Conservation (phyloP, 2,888 invertebrate genomes). For the Amphipoea lucens region DNA sequence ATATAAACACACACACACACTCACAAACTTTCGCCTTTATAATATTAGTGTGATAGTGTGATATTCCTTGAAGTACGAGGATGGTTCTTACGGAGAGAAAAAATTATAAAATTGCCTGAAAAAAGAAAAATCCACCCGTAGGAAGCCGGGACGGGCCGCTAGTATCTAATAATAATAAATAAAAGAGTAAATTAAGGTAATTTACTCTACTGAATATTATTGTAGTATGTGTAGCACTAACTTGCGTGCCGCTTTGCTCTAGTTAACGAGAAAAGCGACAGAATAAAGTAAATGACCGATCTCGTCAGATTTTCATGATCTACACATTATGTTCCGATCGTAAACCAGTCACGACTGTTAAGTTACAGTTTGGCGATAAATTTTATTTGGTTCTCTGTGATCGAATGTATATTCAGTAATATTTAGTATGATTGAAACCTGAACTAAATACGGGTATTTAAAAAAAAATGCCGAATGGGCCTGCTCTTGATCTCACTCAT, state of each 20-base stretch:
- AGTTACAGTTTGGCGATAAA: not conserved
- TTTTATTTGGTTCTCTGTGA: conserved; percentile 13
- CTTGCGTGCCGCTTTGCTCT: not conserved
- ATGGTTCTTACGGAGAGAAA: too few species aligned
- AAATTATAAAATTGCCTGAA: too few species aligned
- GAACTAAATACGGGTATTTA: not conserved
- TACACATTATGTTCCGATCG: conserved; percentile 27
- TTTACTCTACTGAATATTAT: not conserved
- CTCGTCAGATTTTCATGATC: conserved; percentile 40
- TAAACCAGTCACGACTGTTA: conserved; percentile 25
- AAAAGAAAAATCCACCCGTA: too few species aligned
- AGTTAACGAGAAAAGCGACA: not conserved
- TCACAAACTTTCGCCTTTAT: too few species aligned
- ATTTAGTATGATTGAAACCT: not conserved
- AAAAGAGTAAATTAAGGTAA: not conserved
- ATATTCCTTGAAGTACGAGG: too few species aligned
- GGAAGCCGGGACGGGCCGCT: too few species aligned
- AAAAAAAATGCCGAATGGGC: not conserved
- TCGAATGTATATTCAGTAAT: conserved; percentile 3
- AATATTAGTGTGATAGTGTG: too few species aligned
- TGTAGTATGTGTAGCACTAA: too few species aligned
- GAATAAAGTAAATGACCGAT: conserved; percentile 22
- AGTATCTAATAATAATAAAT: too few species aligned
- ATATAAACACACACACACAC: too few species aligned
- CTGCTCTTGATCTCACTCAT: not conserved